Evolutionary conservation across 2,797 vertebrate genomes (phyloP).

Genomic region (Trachops cirrhosus): DNA sequence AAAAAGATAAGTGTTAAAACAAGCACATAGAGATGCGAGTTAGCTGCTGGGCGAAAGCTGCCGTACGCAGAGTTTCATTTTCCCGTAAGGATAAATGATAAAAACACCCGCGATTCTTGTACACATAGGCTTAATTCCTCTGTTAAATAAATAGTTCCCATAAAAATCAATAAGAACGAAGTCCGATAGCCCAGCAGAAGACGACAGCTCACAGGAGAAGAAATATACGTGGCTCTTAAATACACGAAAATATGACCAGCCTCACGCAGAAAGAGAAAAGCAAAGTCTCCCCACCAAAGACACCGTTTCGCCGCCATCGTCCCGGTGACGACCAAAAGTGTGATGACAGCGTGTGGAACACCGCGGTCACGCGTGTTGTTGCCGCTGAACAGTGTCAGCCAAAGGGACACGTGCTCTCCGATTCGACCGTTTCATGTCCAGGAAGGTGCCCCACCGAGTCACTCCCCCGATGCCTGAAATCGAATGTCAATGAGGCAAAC

Average conservation of each 20-base stretch:
- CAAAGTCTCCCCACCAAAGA: not conserved
- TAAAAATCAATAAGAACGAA: not conserved
- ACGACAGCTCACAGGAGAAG: not conserved
- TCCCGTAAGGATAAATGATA: not conserved
- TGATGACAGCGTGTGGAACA: not conserved
- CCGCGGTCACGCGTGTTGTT: rapidly evolving
- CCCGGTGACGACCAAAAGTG: not conserved
- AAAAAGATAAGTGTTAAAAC: not conserved
- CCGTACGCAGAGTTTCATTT: not conserved
- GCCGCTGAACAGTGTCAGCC: not conserved
- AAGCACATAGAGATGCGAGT: not conserved
- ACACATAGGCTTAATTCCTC: not conserved
- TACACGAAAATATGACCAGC: not conserved
- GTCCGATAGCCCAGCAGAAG: not conserved
- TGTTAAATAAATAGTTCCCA: not conserved
- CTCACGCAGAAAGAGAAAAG: not conserved
- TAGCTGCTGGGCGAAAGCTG: not conserved
- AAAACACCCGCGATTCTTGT: not conserved
- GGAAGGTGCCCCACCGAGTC: not conserved
- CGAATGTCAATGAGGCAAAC: not conserved
- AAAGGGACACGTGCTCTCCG: not conserved
- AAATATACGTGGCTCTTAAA: not conserved
- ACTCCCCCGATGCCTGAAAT: not conserved
- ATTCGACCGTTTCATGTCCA: not conserved
- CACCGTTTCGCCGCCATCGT: not conserved